These are phyloP conservation scores for Corythornis leucogaster DNA, from an alignment of 2,797 vertebrate species.

Conservation along the genomic window DNA sequence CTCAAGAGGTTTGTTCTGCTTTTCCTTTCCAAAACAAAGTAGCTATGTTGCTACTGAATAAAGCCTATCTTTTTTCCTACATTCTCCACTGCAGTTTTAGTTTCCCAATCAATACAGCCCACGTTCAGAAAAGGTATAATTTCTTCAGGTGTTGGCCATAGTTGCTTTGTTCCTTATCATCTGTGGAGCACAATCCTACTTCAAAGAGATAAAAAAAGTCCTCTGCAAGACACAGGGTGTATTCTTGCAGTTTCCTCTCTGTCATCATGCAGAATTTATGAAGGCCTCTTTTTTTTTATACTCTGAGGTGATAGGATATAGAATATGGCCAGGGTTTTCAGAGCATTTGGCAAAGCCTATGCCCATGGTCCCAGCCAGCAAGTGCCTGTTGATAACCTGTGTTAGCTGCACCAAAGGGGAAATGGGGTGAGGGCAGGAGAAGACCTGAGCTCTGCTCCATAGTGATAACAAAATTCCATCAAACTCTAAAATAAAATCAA, in stretches of 20 bases:
- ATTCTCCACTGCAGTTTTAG: background rate
- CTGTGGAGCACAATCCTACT: background rate
- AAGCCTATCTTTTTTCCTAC: background rate
- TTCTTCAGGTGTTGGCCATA: background rate
- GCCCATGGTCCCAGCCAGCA: background rate
- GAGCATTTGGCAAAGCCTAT: background rate
- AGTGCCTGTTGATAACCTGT: background rate
- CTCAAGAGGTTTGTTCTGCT: slow-evolving; percentile 30
- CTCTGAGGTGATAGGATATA: background rate
- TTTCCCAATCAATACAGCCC: background rate
- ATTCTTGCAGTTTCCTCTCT: background rate
- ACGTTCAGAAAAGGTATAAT: background rate
- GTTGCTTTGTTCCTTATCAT: background rate
- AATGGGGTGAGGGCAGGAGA: background rate
- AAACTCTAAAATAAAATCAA: background rate
- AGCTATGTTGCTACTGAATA: background rate
- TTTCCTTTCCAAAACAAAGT: background rate
- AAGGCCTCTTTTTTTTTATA: background rate
- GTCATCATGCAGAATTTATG: background rate
- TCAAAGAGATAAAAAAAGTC: background rate
- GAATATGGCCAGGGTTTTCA: background rate
- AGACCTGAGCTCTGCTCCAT: background rate
- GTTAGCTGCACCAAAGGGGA: background rate
- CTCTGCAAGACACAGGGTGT: background rate
- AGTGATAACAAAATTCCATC: background rate